Conservation (phyloP, 2,797 vertebrate genomes). For the Crenichthys baileyi region DNA sequence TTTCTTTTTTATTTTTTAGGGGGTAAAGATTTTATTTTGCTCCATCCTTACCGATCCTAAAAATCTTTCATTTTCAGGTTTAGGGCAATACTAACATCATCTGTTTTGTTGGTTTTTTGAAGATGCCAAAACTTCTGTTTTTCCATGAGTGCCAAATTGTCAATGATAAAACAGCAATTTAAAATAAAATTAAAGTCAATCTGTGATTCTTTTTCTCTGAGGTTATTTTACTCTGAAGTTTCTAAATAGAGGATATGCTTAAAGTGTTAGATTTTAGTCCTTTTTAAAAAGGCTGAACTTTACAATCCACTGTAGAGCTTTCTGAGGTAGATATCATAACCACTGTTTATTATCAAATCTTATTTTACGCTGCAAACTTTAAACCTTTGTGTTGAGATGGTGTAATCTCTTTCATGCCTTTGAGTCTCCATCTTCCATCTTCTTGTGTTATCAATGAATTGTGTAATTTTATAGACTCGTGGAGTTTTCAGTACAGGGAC, state of each 20-base stretch:
- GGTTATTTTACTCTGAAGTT: too few relatives aligned
- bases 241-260: background rate
- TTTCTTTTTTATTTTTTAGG: too few relatives aligned
- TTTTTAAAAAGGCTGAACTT: background rate
- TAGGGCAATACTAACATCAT: too few relatives aligned
- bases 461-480: conserved; percentile 49
- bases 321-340: background rate
- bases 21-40: too few relatives aligned
- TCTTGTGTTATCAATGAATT: conserved; percentile 41
- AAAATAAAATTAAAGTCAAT: too few relatives aligned
- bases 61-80: too few relatives aligned
- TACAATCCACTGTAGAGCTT: background rate
- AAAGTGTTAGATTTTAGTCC: background rate
- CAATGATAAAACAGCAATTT: too few relatives aligned
- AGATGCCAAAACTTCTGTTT: too few relatives aligned
- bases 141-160: too few relatives aligned
- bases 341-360: background rate
- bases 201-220: too few relatives aligned
- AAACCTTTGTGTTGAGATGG: conserved; percentile 18
- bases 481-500: conserved; percentile 21
- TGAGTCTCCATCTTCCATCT: background rate
- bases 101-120: too few relatives aligned
- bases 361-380: background rate
- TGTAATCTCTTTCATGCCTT: conserved; percentile 17
- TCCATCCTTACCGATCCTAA: too few relatives aligned